Evolutionary conservation across 1,140 invertebrate species (phyloP).

Genomic region (honey bee (Apis mellifera)): DNA sequence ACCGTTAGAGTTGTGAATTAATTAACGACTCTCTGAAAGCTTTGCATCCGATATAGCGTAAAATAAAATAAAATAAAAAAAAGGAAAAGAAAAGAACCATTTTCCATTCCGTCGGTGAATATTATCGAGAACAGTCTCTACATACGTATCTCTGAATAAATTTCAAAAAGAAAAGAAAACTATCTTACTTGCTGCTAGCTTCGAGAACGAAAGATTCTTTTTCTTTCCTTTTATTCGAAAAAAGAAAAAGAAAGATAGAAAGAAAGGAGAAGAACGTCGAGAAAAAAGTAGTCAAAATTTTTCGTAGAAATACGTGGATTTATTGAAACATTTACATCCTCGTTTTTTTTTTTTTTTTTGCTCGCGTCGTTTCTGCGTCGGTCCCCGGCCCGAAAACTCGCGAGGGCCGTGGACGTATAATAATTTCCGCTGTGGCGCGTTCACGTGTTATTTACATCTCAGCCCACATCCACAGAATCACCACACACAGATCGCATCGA

Average conservation of each 20-base stretch:
- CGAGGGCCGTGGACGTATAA: slow-evolving; percentile 3
- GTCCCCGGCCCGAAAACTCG: background rate
- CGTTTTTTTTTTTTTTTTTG: no score
- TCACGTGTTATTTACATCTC: slow-evolving; percentile 4
- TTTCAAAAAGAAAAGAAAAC: no score
- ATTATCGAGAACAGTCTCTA: background rate
- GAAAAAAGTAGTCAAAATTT: slow-evolving; percentile 17
- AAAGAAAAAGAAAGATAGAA: background rate
- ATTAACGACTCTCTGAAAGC: background rate
- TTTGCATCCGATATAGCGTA: no score
- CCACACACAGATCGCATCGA: slow-evolving; percentile 7
- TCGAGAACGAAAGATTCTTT: no score
- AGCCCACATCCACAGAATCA: background rate
- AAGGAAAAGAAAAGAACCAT: no score
- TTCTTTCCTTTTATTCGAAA: no score
- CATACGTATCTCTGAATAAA: no score
- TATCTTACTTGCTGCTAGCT: background rate
- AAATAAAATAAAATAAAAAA: no score
- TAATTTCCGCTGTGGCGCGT: slow-evolving; percentile 7
- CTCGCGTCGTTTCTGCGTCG: slow-evolving; percentile 45
- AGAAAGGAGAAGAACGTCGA: background rate
- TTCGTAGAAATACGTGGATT: slow-evolving; percentile 80
- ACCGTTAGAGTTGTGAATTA: background rate
- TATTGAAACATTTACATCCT: slow-evolving; percentile 80
- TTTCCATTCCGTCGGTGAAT: no score